These are phyloP conservation scores for Drosophila mojavensis DNA, from an alignment of 1,140 invertebrate species.

Conservation along the genomic window DNA sequence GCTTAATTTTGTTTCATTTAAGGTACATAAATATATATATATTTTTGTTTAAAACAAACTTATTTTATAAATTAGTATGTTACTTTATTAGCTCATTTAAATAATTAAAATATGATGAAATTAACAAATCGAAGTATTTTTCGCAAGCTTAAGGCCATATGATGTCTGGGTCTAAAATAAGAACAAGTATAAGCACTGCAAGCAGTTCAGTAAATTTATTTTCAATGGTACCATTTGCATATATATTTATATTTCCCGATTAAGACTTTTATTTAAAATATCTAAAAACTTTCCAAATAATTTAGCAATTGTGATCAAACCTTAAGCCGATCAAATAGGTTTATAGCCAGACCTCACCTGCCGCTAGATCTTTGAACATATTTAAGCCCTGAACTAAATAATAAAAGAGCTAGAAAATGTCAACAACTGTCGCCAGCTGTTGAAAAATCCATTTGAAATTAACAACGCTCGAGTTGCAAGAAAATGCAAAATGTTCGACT, in stretches of 20 bases:
- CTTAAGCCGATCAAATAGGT: neutral
- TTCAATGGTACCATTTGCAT: neutral
- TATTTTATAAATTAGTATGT: too few species aligned
- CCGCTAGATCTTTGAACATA: too few species aligned
- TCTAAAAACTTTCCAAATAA: neutral
- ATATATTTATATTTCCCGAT: neutral
- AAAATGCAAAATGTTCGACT: slow-evolving; percentile 13
- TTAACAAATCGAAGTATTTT: too few species aligned
- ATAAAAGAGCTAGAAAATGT: neutral
- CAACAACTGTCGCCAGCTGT: slow-evolving; percentile 11
- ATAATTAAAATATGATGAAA: too few species aligned
- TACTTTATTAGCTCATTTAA: too few species aligned
- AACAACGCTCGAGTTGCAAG: slow-evolving; percentile 15
- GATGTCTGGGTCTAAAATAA: too few species aligned
- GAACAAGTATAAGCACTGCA: too few species aligned
- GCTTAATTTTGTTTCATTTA: too few species aligned
- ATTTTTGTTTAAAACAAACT: too few species aligned
- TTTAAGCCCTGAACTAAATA: neutral
- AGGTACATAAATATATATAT: too few species aligned
- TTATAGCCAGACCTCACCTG: neutral
- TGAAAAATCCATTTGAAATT: slow-evolving; percentile 30
- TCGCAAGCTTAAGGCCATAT: too few species aligned
- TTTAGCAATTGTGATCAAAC: neutral
- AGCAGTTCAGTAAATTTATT: neutral
- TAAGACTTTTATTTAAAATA: too few species aligned